Percentiles rank a stretch among this genome's conserved stretches.
These are phyloP conservation scores for Allygus modestus DNA, from an alignment of 2,888 invertebrate species.

Conservation along the genomic window DNA sequence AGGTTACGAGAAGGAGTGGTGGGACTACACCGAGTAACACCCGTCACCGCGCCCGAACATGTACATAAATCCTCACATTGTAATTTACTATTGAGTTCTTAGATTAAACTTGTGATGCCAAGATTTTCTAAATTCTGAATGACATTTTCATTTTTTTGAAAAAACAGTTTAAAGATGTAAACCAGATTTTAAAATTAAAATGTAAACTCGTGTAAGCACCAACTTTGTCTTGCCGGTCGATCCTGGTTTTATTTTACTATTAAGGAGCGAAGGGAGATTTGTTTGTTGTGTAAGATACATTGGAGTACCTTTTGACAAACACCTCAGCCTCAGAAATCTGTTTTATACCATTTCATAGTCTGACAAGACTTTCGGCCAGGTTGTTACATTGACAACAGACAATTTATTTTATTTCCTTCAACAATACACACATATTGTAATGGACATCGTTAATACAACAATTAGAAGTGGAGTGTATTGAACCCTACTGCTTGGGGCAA, in stretches of 20 bases:
- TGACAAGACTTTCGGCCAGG: too few relatives aligned
- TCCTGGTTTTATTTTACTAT: neutral
- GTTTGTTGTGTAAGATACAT: neutral
- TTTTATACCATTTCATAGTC: too few relatives aligned
- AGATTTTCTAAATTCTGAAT: conserved; percentile 36
- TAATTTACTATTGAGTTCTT: conserved; percentile 42
- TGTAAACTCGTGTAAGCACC: conserved; percentile 9
- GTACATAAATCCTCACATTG: conserved; percentile 38
- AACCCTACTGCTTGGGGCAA: too few relatives aligned
- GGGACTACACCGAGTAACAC: conserved; percentile 85
- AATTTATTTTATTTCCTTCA: too few relatives aligned
- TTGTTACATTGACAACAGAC: too few relatives aligned
- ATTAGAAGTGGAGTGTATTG: too few relatives aligned
- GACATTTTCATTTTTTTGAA: neutral
- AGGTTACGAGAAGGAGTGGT: conserved; percentile 99
- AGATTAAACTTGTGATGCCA: conserved; percentile 51
- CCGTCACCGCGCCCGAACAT: neutral
- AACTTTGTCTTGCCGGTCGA: neutral
- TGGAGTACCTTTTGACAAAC: too few relatives aligned
- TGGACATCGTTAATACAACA: too few relatives aligned
- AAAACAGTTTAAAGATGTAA: neutral
- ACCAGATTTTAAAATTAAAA: conserved; percentile 30
- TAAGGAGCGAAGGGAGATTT: neutral
- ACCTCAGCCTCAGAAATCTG: too few relatives aligned
- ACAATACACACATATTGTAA: too few relatives aligned